These are phyloP conservation scores for Valencia hispanica DNA, from an alignment of 2,797 vertebrate species.

Conservation along the genomic window DNA sequence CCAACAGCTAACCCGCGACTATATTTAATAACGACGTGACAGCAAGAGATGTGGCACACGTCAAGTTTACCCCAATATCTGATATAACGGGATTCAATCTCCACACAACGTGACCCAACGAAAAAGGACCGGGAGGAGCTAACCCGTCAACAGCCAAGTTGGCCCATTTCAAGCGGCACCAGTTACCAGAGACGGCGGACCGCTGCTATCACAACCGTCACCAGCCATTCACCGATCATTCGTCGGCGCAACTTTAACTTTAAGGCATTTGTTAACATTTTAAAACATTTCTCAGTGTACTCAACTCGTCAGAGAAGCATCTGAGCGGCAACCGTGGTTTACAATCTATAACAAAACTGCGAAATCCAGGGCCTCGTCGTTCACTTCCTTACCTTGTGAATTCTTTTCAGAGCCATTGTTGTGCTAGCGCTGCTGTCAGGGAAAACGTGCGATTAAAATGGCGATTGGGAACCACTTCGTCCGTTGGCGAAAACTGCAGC, in stretches of 20 bases:
- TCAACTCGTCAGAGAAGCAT: not conserved
- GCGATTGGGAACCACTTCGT: conserved; percentile 70
- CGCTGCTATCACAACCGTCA: conserved; percentile 60
- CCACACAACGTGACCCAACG: not conserved
- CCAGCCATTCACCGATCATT: conserved; percentile 51
- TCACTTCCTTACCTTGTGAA: conserved; percentile 92
- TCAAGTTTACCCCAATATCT: accelerated
- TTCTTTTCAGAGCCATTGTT: conserved; percentile 97
- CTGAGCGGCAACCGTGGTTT: not conserved
- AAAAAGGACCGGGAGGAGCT: not conserved
- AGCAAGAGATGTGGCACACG: not conserved
- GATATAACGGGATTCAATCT: not conserved
- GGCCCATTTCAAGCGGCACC: conserved; percentile 45
- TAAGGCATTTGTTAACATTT: not conserved
- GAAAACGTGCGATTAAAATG: conserved; percentile 86
- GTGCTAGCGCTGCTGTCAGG: conserved; percentile 86
- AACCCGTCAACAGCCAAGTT: conserved; percentile 16
- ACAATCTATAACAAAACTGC: conserved; percentile 45
- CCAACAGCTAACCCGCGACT: conserved; percentile 26
- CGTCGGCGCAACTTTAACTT: conserved; percentile 26
- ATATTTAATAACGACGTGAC: not conserved
- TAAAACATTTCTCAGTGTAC: not conserved
- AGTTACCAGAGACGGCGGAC: conserved; percentile 59
- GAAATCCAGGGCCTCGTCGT: conserved; percentile 69
- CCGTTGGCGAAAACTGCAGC: conserved; percentile 58